A percentile compares a stretch with the other conserved stretches of the same genome.
These are phyloP conservation scores for Scaptomyza tumidula DNA, from an alignment of 2,888 invertebrate species.

Conservation along the genomic window DNA sequence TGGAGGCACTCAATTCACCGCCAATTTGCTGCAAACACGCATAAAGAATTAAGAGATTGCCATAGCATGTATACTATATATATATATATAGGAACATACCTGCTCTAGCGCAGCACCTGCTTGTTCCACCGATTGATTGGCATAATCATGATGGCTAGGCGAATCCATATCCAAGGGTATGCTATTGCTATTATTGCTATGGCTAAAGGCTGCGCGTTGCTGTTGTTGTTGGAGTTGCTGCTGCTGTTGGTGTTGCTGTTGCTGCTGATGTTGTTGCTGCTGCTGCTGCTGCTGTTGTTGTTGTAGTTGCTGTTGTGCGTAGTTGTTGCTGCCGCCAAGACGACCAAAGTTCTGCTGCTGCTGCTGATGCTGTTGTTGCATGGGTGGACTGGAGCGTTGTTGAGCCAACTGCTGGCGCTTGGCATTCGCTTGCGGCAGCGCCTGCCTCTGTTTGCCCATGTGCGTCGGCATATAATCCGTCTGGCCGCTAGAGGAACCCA, in stretches of 20 bases:
- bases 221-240: constrained; percentile 66
- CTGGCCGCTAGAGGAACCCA: constrained; percentile 55
- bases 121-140: constrained; percentile 79
- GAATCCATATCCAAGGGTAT: constrained; percentile 68
- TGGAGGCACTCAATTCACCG: constrained; percentile 82
- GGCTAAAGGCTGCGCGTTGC: constrained; percentile 45
- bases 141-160: constrained; percentile 65
- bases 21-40: constrained; percentile 81
- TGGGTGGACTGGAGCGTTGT: constrained; percentile 67
- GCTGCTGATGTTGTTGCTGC: constrained; percentile 69
- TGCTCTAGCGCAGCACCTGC: constrained; percentile 82
- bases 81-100: constrained; percentile 56
- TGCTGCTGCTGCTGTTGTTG: constrained; percentile 66
- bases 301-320: constrained; percentile 67
- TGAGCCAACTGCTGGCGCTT: constrained; percentile 62
- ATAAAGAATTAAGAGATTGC: constrained; percentile 4
- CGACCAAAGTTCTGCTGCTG: constrained; percentile 58
- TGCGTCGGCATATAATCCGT: constrained; percentile 52
- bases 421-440: constrained; percentile 41
- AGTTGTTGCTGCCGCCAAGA: constrained; percentile 57
- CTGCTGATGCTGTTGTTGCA: constrained; percentile 65
- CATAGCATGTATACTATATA: neutral
- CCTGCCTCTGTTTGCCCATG: constrained; percentile 57
- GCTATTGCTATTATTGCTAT: constrained; percentile 62
- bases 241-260: constrained; percentile 64